Evolutionary conservation across 2,113 vertebrate species (phyloP), one percentile per base, ranked within the genome.

Genomic region (Oncorhynchus mykiss): DNA sequence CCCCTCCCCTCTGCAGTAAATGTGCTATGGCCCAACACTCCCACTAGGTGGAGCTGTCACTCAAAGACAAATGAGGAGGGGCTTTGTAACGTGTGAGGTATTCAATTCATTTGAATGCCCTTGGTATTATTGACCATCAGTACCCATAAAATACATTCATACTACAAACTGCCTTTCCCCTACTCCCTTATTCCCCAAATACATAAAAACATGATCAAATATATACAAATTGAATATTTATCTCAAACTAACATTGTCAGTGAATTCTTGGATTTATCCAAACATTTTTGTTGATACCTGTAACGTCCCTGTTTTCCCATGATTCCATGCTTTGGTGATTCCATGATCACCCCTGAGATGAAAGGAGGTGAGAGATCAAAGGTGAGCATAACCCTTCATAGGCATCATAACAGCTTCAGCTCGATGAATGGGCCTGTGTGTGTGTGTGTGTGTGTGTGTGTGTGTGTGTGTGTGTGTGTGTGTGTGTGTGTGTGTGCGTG

Each of bases 31-130:
- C 51, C 78, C 49, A 6, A 45, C 74, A 82, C 64, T 68, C 75
- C 79, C 83, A 83, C 84, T 87, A 86, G 84, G 80, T 86, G 79
- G 82, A 83, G 80, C 5, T 59, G 64, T 77, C 20, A 11, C 34
- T 66, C 34, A 25, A 70, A 34, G 68, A 70, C 48, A 25, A 14
- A 20, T 7, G 6, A 67, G 24, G 13, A 67, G 51, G 8, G n/a
- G 45, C 20, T 72, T 25, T 67, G 25, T 31, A 16, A 31, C 27
- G 0, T 67, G 25, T 13, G 39, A 45, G 39, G 39, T 9, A 45
- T 45, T 45, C 39, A 2, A 45, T 45, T 45, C 2, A 45, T 29
- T 29, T 31, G 65, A 29, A 31, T 25, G 24, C 25, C 25, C 65
- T 24, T 24, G n/a, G 62, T 24, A 9, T 65, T 13, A 65, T 65